Percentiles rank a stretch among this genome's conserved stretches.
Evolutionary conservation across 2,797 vertebrate species (phyloP).

Genomic region (Chelon auratus): DNA sequence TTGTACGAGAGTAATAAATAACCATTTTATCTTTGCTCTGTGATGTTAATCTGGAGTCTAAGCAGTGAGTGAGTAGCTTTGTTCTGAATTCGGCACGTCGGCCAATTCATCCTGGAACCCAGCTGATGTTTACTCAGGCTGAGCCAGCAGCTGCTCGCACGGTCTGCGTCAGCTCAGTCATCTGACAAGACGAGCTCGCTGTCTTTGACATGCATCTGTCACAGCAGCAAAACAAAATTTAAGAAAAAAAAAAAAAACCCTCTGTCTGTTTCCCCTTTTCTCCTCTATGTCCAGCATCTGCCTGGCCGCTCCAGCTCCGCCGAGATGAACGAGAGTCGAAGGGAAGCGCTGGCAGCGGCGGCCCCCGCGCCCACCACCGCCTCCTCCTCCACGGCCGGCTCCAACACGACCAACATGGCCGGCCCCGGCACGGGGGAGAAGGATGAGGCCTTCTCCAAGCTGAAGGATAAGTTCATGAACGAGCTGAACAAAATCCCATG

Average conservation of each 20-base stretch:
- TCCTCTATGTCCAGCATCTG: slow-evolving; percentile 64
- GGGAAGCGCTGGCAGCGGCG: slow-evolving; percentile 92
- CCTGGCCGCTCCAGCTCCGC: slow-evolving; percentile 77
- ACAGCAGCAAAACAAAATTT: slow-evolving; percentile 22
- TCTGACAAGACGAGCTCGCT: slow-evolving; percentile 54
- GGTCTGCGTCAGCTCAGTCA: slow-evolving; percentile 61
- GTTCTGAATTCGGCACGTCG: slow-evolving; percentile 57
- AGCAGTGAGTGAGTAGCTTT: slow-evolving; percentile 61
- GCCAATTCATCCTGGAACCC: slow-evolving; percentile 69
- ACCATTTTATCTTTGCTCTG: slow-evolving; percentile 50
- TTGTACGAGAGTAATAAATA: slow-evolving; percentile 54
- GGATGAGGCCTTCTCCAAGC: slow-evolving; percentile 94
- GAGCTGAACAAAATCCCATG: slow-evolving; percentile 97
- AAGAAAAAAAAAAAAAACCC: slow-evolving; percentile 18
- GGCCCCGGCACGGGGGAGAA: slow-evolving; percentile 86
- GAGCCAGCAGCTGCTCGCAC: slow-evolving; percentile 79
- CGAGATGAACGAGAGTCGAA: slow-evolving; percentile 92
- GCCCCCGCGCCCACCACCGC: slow-evolving; percentile 85
- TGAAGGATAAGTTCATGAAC: slow-evolving; percentile 99
- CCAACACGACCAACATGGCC: slow-evolving; percentile 90
- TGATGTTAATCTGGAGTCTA: slow-evolving; percentile 69
- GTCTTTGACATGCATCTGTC: slow-evolving; percentile 73
- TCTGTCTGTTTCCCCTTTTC: slow-evolving; percentile 35
- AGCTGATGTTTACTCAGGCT: slow-evolving; percentile 83
- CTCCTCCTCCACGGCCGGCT: slow-evolving; percentile 78